Conservation (phyloP, 2,888 invertebrate species). For the Alloplasta piceator region DNA sequence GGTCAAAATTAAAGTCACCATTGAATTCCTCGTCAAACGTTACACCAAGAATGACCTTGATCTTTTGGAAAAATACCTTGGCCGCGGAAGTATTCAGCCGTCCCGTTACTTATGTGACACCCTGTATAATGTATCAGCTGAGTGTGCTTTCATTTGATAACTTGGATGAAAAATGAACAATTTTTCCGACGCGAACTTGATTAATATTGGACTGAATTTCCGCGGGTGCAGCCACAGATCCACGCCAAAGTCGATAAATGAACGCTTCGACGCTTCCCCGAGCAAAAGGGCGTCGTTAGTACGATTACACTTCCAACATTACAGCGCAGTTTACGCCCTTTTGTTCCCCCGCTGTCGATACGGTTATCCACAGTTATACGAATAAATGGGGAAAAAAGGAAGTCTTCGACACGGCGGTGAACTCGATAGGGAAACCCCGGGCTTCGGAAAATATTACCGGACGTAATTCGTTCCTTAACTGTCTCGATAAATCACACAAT, state of each 20-base stretch:
- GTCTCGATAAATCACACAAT: conserved; percentile 56
- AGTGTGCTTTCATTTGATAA: conserved; percentile 42
- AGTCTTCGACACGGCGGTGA: conserved; percentile 6
- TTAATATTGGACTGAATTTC: conserved; percentile 39
- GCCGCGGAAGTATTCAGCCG: too few species aligned
- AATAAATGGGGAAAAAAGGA: conserved; percentile 1
- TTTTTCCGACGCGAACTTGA: conserved; percentile 17
- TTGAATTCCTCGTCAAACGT: too few species aligned
- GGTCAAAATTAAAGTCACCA: too few species aligned
- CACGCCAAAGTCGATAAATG: conserved; percentile 2
- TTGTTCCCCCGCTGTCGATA: too few species aligned
- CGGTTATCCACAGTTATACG: too few species aligned
- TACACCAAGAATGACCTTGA: too few species aligned
- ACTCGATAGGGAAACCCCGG: conserved; percentile 17
- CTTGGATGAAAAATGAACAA: conserved; percentile 37
- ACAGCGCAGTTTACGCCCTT: too few species aligned
- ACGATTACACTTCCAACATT: too few species aligned
- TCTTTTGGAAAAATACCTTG: too few species aligned
- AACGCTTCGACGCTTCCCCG: too few species aligned
- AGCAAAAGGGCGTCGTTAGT: too few species aligned
- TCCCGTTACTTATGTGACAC: too few species aligned
- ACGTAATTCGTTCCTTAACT: conserved; percentile 57
- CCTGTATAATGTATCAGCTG: conserved; percentile 25
- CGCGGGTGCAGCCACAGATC: conserved; percentile 4
- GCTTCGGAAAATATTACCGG: conserved; percentile 57